A percentile compares a stretch with the other conserved stretches of the same genome.
Conservation (phyloP, 1,140 invertebrate genomes). For the Achatina immaculata region DNA sequence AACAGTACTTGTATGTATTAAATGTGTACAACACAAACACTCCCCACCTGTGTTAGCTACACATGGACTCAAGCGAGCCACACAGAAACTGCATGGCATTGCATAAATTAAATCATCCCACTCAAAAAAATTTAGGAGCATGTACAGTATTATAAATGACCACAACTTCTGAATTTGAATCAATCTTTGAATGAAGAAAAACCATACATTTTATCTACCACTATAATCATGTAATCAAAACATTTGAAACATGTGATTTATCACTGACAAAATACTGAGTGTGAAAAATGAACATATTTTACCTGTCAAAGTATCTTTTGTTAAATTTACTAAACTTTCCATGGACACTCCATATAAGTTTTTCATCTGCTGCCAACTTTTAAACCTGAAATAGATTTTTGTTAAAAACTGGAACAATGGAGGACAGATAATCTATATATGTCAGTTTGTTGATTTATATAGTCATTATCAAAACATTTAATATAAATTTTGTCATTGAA, state of each 20-base stretch:
- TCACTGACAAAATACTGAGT: not conserved
- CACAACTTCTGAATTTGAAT: not conserved
- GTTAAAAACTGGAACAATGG: conserved; percentile 37
- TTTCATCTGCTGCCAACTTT: conserved; percentile 38
- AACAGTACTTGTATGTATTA: too few relatives aligned
- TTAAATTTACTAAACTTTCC: conserved; percentile 27
- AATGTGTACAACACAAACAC: too few relatives aligned
- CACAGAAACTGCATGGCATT: too few relatives aligned
- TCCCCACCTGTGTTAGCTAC: too few relatives aligned
- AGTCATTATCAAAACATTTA: too few relatives aligned
- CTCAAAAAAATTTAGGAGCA: conserved; percentile 42
- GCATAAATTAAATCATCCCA: not conserved
- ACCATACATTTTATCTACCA: too few relatives aligned
- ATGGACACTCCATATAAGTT: conserved; percentile 38
- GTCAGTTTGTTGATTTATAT: too few relatives aligned
- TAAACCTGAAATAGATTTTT: conserved; percentile 40
- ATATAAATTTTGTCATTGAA: too few relatives aligned
- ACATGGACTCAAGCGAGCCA: too few relatives aligned
- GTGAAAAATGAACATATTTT: not conserved
- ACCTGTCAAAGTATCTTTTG: conserved; percentile 33
- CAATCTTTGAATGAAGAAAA: not conserved
- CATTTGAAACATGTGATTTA: not conserved
- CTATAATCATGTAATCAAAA: too few relatives aligned
- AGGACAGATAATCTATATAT: too few relatives aligned
- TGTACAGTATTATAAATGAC: conserved; percentile 39